Conservation (phyloP, 2,888 invertebrate genomes). For the Margaritifera margaritifera region DNA sequence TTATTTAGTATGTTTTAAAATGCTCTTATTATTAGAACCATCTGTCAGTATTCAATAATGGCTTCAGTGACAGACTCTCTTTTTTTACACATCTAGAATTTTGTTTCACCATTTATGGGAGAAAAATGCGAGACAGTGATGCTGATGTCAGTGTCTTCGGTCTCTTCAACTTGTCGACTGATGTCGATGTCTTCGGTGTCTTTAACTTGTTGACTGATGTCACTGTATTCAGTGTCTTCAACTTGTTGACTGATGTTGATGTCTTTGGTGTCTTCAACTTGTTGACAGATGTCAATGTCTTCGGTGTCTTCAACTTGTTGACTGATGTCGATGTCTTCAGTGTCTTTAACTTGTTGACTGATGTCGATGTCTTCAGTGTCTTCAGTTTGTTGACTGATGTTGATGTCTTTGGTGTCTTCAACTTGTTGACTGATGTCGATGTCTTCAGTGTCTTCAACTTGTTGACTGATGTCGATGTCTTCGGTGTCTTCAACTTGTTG, state of each 20-base stretch:
- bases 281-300: not conserved
- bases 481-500: not conserved
- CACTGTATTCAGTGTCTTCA: not conserved
- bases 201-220: not conserved
- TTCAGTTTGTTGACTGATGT: not conserved
- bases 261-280: not conserved
- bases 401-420: not conserved
- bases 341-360: too few relatives aligned
- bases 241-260: not conserved
- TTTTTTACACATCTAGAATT: too few relatives aligned
- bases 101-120: too few relatives aligned
- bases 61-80: too few relatives aligned
- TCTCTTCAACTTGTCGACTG: not conserved
- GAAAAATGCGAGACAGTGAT: not conserved
- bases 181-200: not conserved
- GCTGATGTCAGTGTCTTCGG: not conserved
- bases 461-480: not conserved
- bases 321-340: not conserved
- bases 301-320: not conserved
- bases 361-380: too few relatives aligned
- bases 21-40: too few relatives aligned
- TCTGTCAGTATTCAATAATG: too few relatives aligned
- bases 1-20: too few relatives aligned
- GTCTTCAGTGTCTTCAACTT: not conserved
- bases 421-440: not conserved